Conservation (phyloP, 2,888 invertebrate species). For the Petrolisthes cinctipes region DNA sequence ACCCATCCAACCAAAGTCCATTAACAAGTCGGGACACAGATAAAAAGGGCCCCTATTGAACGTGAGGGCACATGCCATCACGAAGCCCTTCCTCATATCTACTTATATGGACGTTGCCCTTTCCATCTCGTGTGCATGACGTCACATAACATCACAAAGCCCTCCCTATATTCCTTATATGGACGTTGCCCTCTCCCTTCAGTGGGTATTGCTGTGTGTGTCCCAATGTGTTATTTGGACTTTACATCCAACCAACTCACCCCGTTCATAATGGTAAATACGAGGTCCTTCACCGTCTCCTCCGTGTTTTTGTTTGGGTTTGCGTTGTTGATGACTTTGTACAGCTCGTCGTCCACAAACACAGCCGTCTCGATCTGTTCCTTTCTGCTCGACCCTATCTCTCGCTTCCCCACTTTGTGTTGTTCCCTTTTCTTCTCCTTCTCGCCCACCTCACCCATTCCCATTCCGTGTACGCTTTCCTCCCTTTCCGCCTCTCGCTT, state of each 20-base stretch:
- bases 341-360: constrained; percentile 53
- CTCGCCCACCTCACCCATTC: background rate
- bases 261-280: constrained; percentile 64
- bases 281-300: constrained; percentile 46
- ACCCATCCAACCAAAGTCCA: too few relatives aligned
- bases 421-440: background rate
- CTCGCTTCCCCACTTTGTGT: background rate
- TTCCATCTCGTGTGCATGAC: too few relatives aligned
- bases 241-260: constrained; percentile 33
- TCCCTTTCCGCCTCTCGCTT: constrained; percentile 11
- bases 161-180: too few relatives aligned
- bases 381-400: background rate
- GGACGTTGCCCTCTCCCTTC: too few relatives aligned
- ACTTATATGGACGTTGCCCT: too few relatives aligned
- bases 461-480: background rate
- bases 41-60: too few relatives aligned
- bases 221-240: too few relatives aligned
- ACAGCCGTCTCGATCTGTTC: constrained; percentile 60
- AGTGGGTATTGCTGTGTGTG: too few relatives aligned
- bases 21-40: too few relatives aligned
- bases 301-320: constrained; percentile 13
- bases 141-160: too few relatives aligned
- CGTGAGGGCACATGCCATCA: too few relatives aligned
- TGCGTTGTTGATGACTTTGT: constrained; percentile 14
- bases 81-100: too few relatives aligned